These are phyloP conservation scores for Drosophila putrida DNA, from an alignment of 2,888 invertebrate genomes.

Conservation along the genomic window DNA sequence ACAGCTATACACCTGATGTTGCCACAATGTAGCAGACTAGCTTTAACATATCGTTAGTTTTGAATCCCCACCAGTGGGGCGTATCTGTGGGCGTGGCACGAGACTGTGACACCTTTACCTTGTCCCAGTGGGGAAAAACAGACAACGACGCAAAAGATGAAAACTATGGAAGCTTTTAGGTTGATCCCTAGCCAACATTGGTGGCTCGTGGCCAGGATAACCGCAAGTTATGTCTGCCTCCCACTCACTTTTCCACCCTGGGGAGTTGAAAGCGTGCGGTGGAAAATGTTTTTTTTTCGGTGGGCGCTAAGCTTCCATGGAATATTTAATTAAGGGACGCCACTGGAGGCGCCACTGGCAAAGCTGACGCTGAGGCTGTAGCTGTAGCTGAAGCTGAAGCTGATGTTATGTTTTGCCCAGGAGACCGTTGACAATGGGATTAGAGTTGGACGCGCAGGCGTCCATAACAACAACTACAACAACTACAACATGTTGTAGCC, in stretches of 20 bases:
- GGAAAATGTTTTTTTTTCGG: conserved; percentile 28
- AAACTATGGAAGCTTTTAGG: conserved; percentile 18
- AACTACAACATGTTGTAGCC: conserved; percentile 39
- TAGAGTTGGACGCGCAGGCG: conserved; percentile 23
- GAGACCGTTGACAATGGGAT: conserved; percentile 42
- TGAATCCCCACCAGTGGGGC: background rate
- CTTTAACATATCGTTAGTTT: background rate
- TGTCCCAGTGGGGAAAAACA: conserved; percentile 21
- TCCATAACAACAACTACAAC: conserved; percentile 31
- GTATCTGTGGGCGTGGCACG: conserved; percentile 12
- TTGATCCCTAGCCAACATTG: conserved; percentile 29
- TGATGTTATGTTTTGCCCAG: conserved; percentile 42
- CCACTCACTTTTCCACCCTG: background rate
- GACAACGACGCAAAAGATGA: background rate
- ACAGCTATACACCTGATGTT: background rate
- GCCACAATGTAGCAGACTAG: background rate
- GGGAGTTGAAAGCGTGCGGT: conserved; percentile 31
- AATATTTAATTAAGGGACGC: conserved; percentile 71
- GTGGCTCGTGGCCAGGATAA: conserved; percentile 34
- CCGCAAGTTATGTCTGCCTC: conserved; percentile 34
- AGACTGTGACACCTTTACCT: conserved; percentile 28
- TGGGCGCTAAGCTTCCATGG: conserved; percentile 50
- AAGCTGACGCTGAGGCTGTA: conserved; percentile 14
- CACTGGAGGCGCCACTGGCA: conserved; percentile 6
- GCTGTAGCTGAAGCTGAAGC: conserved; percentile 16